Conservation (phyloP, 1,140 invertebrate genomes). For the Orius insidiosus region DNA sequence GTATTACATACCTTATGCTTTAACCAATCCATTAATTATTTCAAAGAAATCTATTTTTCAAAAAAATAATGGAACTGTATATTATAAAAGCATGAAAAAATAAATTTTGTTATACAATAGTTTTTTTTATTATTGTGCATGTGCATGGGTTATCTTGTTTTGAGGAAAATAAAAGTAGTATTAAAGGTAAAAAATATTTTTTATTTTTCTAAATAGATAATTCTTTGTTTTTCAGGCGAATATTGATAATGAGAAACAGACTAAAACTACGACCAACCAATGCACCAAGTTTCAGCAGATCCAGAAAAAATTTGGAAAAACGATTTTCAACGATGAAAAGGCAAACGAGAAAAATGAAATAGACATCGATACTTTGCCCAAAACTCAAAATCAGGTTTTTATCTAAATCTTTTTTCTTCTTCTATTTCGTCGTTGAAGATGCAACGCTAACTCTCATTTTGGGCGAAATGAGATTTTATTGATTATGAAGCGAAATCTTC, state of each 20-base stretch:
- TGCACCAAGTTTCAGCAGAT: conserved; percentile 58
- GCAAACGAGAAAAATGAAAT: conserved; percentile 17
- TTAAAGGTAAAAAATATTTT: too few species aligned
- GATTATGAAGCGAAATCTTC: too few species aligned
- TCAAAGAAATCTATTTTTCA: too few species aligned
- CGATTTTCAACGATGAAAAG: conserved; percentile 20
- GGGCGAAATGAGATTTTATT: too few species aligned
- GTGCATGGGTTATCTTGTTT: too few species aligned
- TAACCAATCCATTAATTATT: background rate
- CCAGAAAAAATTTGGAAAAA: conserved; percentile 49
- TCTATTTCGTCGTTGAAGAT: too few species aligned
- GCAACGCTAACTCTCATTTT: too few species aligned
- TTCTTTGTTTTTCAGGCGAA: conserved; percentile 8
- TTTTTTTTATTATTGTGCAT: too few species aligned
- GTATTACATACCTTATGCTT: conserved; percentile 1
- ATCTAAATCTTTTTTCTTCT: too few species aligned
- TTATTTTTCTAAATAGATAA: background rate
- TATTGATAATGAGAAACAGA: conserved; percentile 38
- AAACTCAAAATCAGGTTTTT: conserved; percentile 23
- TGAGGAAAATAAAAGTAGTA: background rate
- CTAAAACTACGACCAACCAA: conserved; percentile 55
- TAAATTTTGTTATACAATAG: too few species aligned
- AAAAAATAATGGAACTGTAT: too few species aligned
- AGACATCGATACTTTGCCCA: conserved; percentile 18
- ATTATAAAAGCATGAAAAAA: too few species aligned